Evolutionary conservation across 2,797 vertebrate species (phyloP).

Genomic region (Typhlichthys subterraneus): DNA sequence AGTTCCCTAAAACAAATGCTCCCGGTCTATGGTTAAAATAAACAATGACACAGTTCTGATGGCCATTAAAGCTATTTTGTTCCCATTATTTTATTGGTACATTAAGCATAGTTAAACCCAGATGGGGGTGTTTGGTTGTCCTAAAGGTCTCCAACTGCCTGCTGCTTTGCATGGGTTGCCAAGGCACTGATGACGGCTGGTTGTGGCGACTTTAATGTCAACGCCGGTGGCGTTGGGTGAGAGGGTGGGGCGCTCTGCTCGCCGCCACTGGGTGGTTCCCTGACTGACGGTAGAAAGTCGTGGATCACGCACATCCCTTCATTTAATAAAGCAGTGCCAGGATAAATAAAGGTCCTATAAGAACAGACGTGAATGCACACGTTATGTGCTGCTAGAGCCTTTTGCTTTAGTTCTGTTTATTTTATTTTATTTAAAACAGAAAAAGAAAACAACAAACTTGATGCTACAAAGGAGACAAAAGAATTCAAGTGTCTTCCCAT

Average conservation of each 20-base stretch:
- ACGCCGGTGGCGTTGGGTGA: conserved; percentile 33
- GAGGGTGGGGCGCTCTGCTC: conserved; percentile 33
- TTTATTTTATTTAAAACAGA: not conserved
- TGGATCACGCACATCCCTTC: conserved; percentile 39
- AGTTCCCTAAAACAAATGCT: too few species aligned
- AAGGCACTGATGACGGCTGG: conserved; percentile 52
- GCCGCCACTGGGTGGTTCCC: conserved; percentile 59
- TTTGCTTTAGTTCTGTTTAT: conserved; percentile 30
- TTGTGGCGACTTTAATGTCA: conserved; percentile 52
- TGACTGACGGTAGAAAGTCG: conserved; percentile 41
- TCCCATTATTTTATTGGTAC: not conserved
- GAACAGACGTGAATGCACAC: conserved; percentile 44
- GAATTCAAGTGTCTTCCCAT: not conserved
- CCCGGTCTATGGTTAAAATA: too few species aligned
- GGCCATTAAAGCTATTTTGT: conserved; percentile 4
- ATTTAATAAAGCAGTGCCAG: conserved; percentile 48
- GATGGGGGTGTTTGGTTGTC: conserved; percentile 18
- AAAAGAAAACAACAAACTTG: not conserved
- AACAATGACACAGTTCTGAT: not conserved
- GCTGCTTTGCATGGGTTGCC: conserved; percentile 41
- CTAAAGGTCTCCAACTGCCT: conserved; percentile 21
- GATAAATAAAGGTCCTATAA: conserved; percentile 51
- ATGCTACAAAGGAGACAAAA: too few species aligned
- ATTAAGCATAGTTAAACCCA: conserved; percentile 14
- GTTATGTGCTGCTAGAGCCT: conserved; percentile 21